Conservation (phyloP, 2,113 vertebrate species). For the Ailurus styani region DNA sequence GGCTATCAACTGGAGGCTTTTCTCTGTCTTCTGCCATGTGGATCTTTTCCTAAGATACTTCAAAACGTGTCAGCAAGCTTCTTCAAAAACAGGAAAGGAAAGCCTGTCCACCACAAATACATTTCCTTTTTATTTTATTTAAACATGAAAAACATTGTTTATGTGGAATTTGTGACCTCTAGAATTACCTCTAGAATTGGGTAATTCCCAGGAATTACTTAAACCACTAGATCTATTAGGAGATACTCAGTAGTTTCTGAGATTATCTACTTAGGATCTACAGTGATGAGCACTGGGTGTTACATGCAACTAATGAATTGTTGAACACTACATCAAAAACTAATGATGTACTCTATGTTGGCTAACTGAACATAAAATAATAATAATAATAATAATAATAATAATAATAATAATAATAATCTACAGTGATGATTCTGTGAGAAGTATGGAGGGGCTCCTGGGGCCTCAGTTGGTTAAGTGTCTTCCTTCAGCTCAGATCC, state of each 20-base stretch:
- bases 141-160: neutral
- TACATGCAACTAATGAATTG: neutral
- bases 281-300: neutral
- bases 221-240: neutral
- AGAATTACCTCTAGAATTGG: rapidly evolving
- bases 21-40: neutral
- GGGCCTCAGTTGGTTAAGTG: no score
- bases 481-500: no score
- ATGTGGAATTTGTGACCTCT: neutral
- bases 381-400: neutral
- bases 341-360: neutral
- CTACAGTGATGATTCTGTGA: neutral
- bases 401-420: neutral
- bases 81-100: neutral
- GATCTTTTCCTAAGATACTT: neutral
- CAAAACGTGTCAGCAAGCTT: neutral
- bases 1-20: neutral
- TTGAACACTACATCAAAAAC: neutral
- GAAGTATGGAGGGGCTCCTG: neutral
- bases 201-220: neutral
- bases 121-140: neutral
- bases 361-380: neutral
- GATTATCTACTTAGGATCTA: neutral
- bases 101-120: neutral
- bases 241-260: neutral